Conservation (phyloP, 23 tunicate genomes). For the Trididemnum miniatum region DNA sequence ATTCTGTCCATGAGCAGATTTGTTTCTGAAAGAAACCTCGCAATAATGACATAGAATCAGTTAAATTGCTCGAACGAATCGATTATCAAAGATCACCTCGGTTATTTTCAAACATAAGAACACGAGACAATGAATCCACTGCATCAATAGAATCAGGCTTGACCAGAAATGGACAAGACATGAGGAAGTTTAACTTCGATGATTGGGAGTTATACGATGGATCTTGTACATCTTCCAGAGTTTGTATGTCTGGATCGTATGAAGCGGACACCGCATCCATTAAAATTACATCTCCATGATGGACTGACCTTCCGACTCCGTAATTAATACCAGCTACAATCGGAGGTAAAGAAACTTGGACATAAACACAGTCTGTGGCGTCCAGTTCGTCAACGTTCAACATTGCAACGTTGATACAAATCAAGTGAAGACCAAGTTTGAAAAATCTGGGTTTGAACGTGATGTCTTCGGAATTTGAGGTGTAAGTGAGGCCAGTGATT, state of each 20-base stretch:
- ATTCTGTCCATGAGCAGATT: too few relatives aligned
- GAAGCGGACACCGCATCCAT: slow-evolving; percentile 70
- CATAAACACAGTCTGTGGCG: slow-evolving; percentile 66
- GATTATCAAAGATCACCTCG: too few relatives aligned
- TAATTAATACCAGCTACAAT: slow-evolving; percentile 53
- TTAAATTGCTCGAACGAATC: too few relatives aligned
- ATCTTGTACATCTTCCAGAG: slow-evolving; percentile 21
- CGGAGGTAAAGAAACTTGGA: slow-evolving; percentile 53
- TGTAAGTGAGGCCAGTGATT: slow-evolving; percentile 12
- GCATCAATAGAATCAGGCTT: not conserved
- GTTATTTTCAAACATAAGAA: slow-evolving; percentile 22
- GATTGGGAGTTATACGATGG: not conserved
- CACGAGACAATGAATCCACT: not conserved
- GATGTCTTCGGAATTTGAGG: slow-evolving; percentile 54
- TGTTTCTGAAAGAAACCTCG: too few relatives aligned
- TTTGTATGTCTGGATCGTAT: slow-evolving; percentile 68
- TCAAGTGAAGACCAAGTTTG: slow-evolving; percentile 43
- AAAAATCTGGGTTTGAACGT: slow-evolving; percentile 43
- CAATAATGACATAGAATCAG: too few relatives aligned
- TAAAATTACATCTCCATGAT: slow-evolving; percentile 37
- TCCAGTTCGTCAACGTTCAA: slow-evolving; percentile 48
- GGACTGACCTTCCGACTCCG: slow-evolving; percentile 66
- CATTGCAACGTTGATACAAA: slow-evolving; percentile 85
- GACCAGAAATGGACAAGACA: slow-evolving; percentile 52
- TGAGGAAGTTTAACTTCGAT: slow-evolving; percentile 18